Evolutionary conservation across 2,797 vertebrate species (phyloP), one percentile per base, ranked within the genome.

Genomic region (Micromesistius poutassou): DNA sequence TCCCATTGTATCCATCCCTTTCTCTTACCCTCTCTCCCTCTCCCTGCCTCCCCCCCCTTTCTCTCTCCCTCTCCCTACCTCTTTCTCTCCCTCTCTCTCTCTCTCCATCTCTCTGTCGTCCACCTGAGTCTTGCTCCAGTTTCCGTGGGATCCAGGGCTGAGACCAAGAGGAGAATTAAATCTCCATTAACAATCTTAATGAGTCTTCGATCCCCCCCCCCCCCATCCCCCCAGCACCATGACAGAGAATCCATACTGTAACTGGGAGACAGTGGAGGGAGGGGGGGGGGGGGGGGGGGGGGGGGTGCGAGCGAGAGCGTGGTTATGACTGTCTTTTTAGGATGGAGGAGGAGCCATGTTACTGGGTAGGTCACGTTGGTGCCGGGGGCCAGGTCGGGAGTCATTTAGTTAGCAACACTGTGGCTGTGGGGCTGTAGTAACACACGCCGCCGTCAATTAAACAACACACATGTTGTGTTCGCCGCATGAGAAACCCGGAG

Each of bases 121-220:
- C 12, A 13, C 30, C 25, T 78, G 79, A 76, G 25, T 84, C 83
- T 78, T 76, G 22, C 85, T 85, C 33, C 30, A 78, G 84, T 88
- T 46, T 87, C 82, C 76, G n/a, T 13, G 84, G 89, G 91, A 85
- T 91, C 86, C 81, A 72, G 81, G 84, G 86, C 86, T 91, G 85
- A 87, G 89, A 91, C 90, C 84, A 93, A 91, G 91, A 38, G 90
- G 89, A 91, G 93, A 94, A 95, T 95, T 88, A 93, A 95, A 94
- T 94, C 93, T 95, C 93, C 91, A 92, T 94, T 94, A 93, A 91
- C 89, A 88, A 93, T 94, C 93, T 94, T 94, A 94, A 94, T 94
- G 94, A 92, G 90, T 91, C 81, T 94, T 93, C 91, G 92, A 94
- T 93, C 93, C 91, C 86, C 84, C 88, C 77, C 71, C 82, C 33